A percentile compares a stretch with the other conserved stretches of the same genome.
These are phyloP conservation scores for Eugnorisma glareosa DNA, from an alignment of 2,888 invertebrate species.

Conservation along the genomic window DNA sequence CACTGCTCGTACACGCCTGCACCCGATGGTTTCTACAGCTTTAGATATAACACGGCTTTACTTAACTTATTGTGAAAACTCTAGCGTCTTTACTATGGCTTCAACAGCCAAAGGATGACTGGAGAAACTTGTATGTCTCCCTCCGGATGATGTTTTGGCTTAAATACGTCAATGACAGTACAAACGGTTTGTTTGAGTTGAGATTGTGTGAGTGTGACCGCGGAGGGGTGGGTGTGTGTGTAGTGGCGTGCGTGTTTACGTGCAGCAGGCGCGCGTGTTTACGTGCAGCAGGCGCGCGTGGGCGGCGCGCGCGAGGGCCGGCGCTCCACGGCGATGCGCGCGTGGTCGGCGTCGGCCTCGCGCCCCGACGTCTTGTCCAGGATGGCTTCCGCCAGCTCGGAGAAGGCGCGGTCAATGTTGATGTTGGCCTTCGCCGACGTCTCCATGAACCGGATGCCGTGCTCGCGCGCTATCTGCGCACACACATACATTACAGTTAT, in stretches of 20 bases:
- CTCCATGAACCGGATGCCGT: constrained; percentile 99
- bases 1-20: constrained; percentile 15
- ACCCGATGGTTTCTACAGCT: constrained; percentile 12
- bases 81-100: constrained; percentile 49
- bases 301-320: constrained; percentile 92
- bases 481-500: constrained; percentile 7
- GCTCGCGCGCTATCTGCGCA: constrained; percentile 97
- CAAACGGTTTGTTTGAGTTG: background rate
- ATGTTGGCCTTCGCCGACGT: constrained; percentile 99
- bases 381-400: constrained; percentile 98
- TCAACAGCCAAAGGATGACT: constrained; percentile 22
- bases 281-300: constrained; percentile 76
- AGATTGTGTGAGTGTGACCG: background rate
- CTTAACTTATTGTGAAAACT: constrained; percentile 34
- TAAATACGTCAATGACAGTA: constrained; percentile 15
- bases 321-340: constrained; percentile 92
- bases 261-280: constrained; percentile 68
- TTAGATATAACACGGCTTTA: constrained; percentile 14
- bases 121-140: constrained; percentile 6
- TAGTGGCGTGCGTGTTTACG: constrained; percentile 57
- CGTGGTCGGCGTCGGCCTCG: constrained; percentile 92
- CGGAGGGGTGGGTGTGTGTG: background rate
- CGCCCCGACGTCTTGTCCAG: constrained; percentile 97
- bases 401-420: constrained; percentile 98
- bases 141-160: background rate